Evolutionary conservation across 2,888 invertebrate genomes (phyloP).

Genomic region (Hydraecia micacea): DNA sequence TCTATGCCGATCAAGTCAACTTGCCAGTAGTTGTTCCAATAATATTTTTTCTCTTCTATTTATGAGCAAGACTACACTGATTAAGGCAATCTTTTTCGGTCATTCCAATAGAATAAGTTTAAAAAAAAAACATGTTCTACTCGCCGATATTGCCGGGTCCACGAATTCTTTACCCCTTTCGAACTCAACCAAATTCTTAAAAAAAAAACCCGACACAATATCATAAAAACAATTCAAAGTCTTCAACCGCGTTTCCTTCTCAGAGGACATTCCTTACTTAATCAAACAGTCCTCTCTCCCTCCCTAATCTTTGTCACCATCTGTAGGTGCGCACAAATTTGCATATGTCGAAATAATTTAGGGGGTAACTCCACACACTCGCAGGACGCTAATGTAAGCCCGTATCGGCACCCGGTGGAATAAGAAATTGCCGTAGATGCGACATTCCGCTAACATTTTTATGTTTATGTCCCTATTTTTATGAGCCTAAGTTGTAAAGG

Average conservation of each 20-base stretch:
- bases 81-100: background rate
- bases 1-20: background rate
- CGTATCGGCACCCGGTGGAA: constrained; percentile 77
- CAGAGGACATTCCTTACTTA: constrained; percentile 5
- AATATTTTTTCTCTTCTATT: background rate
- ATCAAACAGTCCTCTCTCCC: constrained; percentile 37
- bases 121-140: background rate
- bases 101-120: background rate
- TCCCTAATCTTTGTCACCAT: constrained; percentile 57
- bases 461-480: constrained; percentile 65
- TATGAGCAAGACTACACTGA: background rate
- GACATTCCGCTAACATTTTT: constrained; percentile 65
- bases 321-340: constrained; percentile 90
- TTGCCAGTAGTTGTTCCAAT: background rate
- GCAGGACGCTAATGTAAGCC: constrained; percentile 82
- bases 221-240: background rate
- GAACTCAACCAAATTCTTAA: background rate
- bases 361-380: constrained; percentile 85
- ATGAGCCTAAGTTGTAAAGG: constrained; percentile 60
- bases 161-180: background rate
- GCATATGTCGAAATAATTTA: constrained; percentile 91
- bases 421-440: constrained; percentile 76
- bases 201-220: background rate
- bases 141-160: no score
- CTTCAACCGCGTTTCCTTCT: constrained; percentile 1